Base-by-base conservation (phyloP, 2,888 invertebrate genomes). In the Tortricodes alternella region DNA sequence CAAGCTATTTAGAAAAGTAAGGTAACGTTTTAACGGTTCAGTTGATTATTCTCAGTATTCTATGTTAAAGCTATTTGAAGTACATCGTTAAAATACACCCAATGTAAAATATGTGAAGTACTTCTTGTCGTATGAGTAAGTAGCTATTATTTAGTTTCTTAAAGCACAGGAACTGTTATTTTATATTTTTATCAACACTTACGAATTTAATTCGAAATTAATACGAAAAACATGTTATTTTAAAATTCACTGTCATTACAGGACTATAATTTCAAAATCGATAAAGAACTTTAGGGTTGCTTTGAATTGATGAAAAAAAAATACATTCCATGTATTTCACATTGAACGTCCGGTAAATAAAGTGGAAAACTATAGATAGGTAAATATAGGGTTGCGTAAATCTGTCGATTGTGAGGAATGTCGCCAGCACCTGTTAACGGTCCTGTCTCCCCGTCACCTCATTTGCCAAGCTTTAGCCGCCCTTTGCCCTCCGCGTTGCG, bases 11-110 rank as follows among this genome's bases (percentile, higher is more conserved):
- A 48, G 23, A 13, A 16, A 29, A 27, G 35, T 48, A 49, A n/a
- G 48, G 24, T 49, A 18, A 43, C 35, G 27, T 19, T 16, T 41
- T 49, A 52, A 55, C 55, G 41, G 55, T 49, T 49, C 34, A 16
- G 18, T 37, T 3, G 27, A 29, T 44, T 44, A 39, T n/a, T 13
- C 21, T 7, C 16, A 24, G 1, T 13, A 2, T 41, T 16, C 2
- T 9, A 15, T 44, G 6, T 15, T 11, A n/a, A 29, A 18, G 8
- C 21, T n/a, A n/a, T n/a, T n/a, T n/a, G n/a, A n/a, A n/a, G n/a
- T n/a, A n/a, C n/a, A n/a, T n/a, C n/a, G n/a, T n/a, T n/a, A n/a
- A n/a, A n/a, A n/a, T n/a, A n/a, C n/a, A n/a, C n/a, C n/a, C n/a
- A n/a, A n/a, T n/a, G n/a, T n/a, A n/a, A n/a, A n/a, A n/a, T n/a